Evolutionary conservation across 2,797 vertebrate genomes (phyloP).

Genomic region (Toxotes lorentzi): DNA sequence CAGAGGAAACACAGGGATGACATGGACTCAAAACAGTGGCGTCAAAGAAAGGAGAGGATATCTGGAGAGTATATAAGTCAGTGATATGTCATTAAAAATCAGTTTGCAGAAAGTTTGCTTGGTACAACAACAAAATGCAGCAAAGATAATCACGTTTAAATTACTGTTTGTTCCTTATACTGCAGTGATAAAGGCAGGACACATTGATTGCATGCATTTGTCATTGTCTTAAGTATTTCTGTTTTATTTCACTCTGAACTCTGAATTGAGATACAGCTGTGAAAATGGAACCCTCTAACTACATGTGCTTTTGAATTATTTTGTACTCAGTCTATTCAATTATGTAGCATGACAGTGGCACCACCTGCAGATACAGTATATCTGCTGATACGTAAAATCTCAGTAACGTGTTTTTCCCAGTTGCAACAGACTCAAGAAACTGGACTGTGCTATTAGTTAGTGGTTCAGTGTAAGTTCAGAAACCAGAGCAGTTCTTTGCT

Average conservation of each 20-base stretch:
- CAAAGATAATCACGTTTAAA: not conserved
- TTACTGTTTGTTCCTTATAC: not conserved
- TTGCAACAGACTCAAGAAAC: constrained; percentile 1
- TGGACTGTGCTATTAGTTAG: not conserved
- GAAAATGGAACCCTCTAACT: not conserved
- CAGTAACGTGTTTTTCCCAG: not conserved
- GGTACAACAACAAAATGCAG: not conserved
- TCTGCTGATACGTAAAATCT: not conserved
- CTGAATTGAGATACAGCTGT: not conserved
- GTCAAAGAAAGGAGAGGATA: not conserved
- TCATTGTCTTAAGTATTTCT: not conserved
- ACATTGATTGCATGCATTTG: not conserved
- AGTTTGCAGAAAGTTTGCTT: not conserved
- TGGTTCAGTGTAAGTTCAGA: not conserved
- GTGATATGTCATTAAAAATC: not conserved
- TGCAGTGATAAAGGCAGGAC: not conserved
- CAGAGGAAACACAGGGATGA: constrained; percentile 36
- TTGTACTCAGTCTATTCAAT: not conserved
- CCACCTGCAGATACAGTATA: not conserved
- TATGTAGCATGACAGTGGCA: not conserved
- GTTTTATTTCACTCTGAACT: not conserved
- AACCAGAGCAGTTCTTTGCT: constrained; percentile 15
- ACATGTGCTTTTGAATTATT: not conserved
- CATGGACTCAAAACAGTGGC: not conserved
- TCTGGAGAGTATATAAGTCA: not conserved